Evolutionary conservation across 1,140 invertebrate species (phyloP), one percentile per base, ranked within the genome.

Genomic region (Dolichoris vasculosae): DNA sequence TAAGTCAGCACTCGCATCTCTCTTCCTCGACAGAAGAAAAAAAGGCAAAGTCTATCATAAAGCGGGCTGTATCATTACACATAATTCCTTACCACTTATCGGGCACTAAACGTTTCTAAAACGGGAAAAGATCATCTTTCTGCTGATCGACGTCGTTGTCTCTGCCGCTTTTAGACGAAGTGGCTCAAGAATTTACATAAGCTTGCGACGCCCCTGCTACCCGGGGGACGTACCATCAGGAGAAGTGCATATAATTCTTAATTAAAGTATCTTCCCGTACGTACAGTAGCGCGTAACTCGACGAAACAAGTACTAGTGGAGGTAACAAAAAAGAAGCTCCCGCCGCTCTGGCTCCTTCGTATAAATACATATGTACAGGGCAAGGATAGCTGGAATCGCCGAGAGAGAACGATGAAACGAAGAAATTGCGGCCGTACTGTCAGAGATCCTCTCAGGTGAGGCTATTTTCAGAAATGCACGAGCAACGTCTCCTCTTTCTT

Each of bases 401-500:
- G 17, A 35, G 59, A 26, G 67, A 48, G 83, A 55, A 81, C 55
- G 55, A 73, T 73, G 83, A 71, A 75, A 26, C 32, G 38, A 46
- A 46, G 48, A 67, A 67, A 63, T 80, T 67, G 59, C 55, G 32
- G 30, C 17, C 51, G 35, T 20, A 26, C 30, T 26, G 51, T 76
- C 38, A 38, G n/a, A 15, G 32, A 48, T 20, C 43, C 26, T 35
- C 64, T 82, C 75, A 67, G 75, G 64, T 59, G 83, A 71, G 51
- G 83, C 83, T 85, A 85, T 85, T 85, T 85, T 85, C 77, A 85
- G 83, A 79, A 67, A 0, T 46, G 38, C 59, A 51, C 26, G 38
- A 63, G 71, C 51, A 71, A 23, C 7, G 15, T 84, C 87, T 85
- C 30, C 87, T 87, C 89, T 88, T 88, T 88, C 87, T 85, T 87